These are phyloP conservation scores for Griposia aprilina DNA, from an alignment of 2,888 invertebrate genomes.

Conservation along the genomic window DNA sequence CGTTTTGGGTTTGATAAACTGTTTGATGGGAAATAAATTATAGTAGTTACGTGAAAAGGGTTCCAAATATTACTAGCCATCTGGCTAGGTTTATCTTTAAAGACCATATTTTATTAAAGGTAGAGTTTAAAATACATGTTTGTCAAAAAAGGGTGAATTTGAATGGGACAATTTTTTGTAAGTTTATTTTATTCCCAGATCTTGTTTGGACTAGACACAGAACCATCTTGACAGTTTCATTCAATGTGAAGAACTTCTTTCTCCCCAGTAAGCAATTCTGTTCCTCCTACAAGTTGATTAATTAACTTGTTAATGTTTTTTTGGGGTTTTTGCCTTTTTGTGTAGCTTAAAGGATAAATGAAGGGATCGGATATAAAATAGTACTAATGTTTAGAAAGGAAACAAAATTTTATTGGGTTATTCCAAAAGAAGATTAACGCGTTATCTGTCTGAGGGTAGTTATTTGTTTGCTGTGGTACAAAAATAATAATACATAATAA, in stretches of 20 bases:
- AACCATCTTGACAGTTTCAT: constrained; percentile 35
- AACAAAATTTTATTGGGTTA: constrained; percentile 19
- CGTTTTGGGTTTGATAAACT: neutral
- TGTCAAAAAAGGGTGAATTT: neutral
- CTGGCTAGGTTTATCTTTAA: neutral
- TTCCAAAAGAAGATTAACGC: constrained; percentile 10
- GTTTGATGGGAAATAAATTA: constrained; percentile 9
- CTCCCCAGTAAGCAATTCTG: constrained; percentile 63
- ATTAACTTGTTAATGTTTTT: constrained; percentile 73
- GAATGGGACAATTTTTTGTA: neutral
- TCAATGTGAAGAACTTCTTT: constrained; percentile 56
- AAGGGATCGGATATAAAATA: constrained; percentile 48
- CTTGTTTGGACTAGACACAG: neutral
- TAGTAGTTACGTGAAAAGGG: neutral
- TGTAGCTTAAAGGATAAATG: constrained; percentile 55
- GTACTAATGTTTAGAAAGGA: constrained; percentile 25
- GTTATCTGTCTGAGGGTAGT: neutral
- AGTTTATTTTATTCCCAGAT: neutral
- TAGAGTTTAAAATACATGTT: neutral
- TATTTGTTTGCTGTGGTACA: neutral
- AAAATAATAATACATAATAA: neutral
- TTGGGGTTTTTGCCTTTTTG: constrained; percentile 53
- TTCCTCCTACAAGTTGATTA: constrained; percentile 71
- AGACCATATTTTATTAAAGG: neutral
- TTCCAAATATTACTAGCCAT: neutral